Evolutionary conservation across 2,113 vertebrate species (phyloP).

Genomic region (Vicugna pacos): DNA sequence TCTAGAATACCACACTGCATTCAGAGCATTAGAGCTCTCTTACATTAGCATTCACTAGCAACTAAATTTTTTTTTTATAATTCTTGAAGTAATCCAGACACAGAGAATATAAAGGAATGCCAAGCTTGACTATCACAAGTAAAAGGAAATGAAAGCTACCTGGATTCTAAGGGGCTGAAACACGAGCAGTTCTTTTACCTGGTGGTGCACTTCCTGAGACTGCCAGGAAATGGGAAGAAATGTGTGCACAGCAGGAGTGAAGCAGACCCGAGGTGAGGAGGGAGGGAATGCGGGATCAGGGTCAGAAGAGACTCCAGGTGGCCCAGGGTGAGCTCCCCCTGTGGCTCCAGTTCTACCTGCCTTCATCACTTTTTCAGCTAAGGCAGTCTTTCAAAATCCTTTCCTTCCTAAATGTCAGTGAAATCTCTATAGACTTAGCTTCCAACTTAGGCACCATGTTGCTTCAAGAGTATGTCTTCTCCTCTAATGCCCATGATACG

Average conservation of each 20-base stretch:
- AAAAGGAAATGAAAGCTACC: slow-evolving; percentile 73
- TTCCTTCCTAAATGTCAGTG: background rate
- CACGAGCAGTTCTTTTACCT: slow-evolving; percentile 56
- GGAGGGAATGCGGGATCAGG: background rate
- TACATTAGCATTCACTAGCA: slow-evolving; percentile 11
- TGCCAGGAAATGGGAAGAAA: slow-evolving; percentile 64
- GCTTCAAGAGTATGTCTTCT: background rate
- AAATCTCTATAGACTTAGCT: background rate
- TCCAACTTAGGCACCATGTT: background rate
- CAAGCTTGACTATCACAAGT: slow-evolving; percentile 61
- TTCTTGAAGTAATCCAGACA: slow-evolving; percentile 72
- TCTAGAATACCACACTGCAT: background rate
- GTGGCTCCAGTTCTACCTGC: background rate
- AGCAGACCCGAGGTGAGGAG: background rate
- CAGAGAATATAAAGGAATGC: slow-evolving; percentile 67
- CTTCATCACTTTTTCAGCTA: background rate
- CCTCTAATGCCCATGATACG: background rate
- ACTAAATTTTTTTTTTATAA: background rate
- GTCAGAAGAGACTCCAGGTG: background rate
- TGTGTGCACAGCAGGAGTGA: slow-evolving; percentile 53
- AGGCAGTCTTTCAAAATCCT: background rate
- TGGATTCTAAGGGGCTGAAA: slow-evolving; percentile 67
- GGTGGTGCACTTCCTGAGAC: slow-evolving; percentile 39
- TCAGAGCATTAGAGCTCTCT: background rate
- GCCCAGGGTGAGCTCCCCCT: background rate